A percentile compares a stretch with the other conserved stretches of the same genome.
phyloP scores from a whole-genome alignment of 2,113 vertebrate species.

The cattle (Bos taurus) region ARS-UCD2.0 NC_037329.1:55471001-55471500 shows the following conservation, averaged over 20 bases:
- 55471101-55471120: background rate
- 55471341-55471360: background rate
- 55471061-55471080: background rate
- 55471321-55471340: background rate
- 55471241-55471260: background rate
- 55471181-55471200: background rate
- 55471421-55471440: background rate
- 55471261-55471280: background rate
- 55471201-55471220: background rate
- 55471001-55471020: fast-evolving
- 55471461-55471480: background rate
- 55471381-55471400: background rate
- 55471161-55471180: background rate
- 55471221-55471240: background rate
- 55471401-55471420: background rate
- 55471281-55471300: background rate
- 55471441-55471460: background rate
- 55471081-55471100: background rate
- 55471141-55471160: background rate
- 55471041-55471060: background rate
- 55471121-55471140: background rate
- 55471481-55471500: background rate
- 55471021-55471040: background rate
- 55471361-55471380: background rate
- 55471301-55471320: background rate